Evolutionary conservation across 1,140 invertebrate species (phyloP), one percentile per base, ranked within the genome.

Genomic region (Scaptodrosophila lebanonensis): DNA sequence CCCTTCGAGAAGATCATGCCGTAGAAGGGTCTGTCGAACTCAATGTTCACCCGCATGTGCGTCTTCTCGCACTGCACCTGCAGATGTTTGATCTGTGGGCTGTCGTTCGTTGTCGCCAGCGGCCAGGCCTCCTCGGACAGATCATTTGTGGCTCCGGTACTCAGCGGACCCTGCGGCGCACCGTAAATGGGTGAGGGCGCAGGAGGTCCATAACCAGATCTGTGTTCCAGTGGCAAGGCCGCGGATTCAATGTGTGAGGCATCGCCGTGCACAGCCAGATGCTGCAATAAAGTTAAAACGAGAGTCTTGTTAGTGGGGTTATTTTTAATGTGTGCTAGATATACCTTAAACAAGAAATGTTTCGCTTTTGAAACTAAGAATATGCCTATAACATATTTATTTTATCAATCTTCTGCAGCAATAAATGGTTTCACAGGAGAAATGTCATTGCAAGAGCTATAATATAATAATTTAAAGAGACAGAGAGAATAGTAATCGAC

Each of bases 11-110:
- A 98, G 63, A 98, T 96, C 92, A 97, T 96, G 2, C 96, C 96
- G 87, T 97, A 97, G 88, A 98, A 98, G 0, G 96, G 95, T 18
- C 95, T 89, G 85, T 97, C 96, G 88, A 98, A 97, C 85, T 97
- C 95, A 67, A 98, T 95, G 87, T 95, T 96, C 4, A 97, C 95
- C 17, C 95, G 89, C 96, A 98, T 98, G 82, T 96, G 93, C 30
- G 95, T 97, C 87, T 97, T 98, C 87, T 97, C 96, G 87, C 96
- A 98, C 84, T 97, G 95, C 32, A 98, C 96, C 88, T 98, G 95
- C 18, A 97, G 87, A 73, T 95, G 93, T 84, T 95, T 95, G 64
- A 97, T 97, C 85, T 96, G 94, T 1, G 95, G 95, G 84, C 95
- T 95, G 75, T 97, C 95, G 22, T 87, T 87, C 40, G 85, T 71